Base-by-base conservation (phyloP, 2,797 vertebrate genomes). In the Lithobates sylvaticus region DNA sequence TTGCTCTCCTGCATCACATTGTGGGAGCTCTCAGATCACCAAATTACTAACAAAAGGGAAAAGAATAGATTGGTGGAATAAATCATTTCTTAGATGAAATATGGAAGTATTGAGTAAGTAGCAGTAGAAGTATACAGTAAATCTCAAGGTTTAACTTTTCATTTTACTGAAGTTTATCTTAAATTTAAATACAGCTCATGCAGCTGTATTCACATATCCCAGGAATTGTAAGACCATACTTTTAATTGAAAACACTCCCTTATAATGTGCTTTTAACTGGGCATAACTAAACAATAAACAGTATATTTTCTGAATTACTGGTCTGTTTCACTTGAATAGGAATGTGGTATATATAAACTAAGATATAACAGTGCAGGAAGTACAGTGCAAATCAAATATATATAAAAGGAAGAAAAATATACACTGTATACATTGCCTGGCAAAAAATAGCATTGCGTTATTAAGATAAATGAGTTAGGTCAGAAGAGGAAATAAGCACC, bases 161-260 rank as follows among this genome's bases (percentile, higher is more conserved):
- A 39, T 54, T 3, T 54, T 13, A 54, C 50, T 54, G 16, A 13
- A 16, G 50, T 54, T 16, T 54, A 54, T 13, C 50, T 18, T 9
- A 39, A 39, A 39, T 39, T 54, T 54, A 54, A 54, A 54, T 54
- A 3, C 13, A 47, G 13, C 0, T 54, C 50, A 18, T 54, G 50
- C 16, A 54, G 15, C 50, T 54, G 3, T 54, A 54, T 18, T 18
- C 16, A 54, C 50, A 54, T 4, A 54, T 18, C 50, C 4, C 50
- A 54, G 50, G 50, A 16, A 54, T 18, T 18, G 16, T 5, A 4
- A 54, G 67, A 71, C 70, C 67, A 81, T 39, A 47, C 8, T 23
- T 71, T 36, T 71, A 71, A 81, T 81, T 81, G 32, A 81, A 81
- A 81, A 81, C 78, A 81, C 13, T 81, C 47, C 8, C 13, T 12